Percentiles rank a stretch among this genome's conserved stretches.
These are phyloP conservation scores for Papilio glaucus DNA, from an alignment of 1,140 invertebrate species.

Conservation along the genomic window DNA sequence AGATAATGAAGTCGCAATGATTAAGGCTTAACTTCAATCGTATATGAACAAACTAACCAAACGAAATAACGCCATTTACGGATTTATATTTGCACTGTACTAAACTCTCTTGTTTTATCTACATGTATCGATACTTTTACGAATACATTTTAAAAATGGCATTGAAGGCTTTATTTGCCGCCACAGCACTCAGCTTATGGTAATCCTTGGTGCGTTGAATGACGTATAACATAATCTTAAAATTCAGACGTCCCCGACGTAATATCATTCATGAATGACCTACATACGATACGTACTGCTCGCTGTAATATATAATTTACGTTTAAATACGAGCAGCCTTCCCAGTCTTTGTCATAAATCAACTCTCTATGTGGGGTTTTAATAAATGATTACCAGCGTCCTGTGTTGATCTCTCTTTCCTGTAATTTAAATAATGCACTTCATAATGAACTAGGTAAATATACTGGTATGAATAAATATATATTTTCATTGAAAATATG, in stretches of 20 bases:
- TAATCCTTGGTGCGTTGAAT: too few species aligned
- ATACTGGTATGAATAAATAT: neutral
- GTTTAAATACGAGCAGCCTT: conserved; percentile 18
- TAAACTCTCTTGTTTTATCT: neutral
- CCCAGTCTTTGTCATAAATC: conserved; percentile 20
- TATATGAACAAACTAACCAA: neutral
- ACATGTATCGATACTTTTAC: too few species aligned
- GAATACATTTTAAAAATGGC: too few species aligned
- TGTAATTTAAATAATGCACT: conserved; percentile 2
- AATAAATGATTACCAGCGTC: conserved; percentile 9
- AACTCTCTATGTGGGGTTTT: conserved; percentile 9
- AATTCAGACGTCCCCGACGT: neutral
- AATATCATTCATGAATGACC: conserved; percentile 1
- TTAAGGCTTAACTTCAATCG: neutral
- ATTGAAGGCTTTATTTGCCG: too few species aligned
- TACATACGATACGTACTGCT: conserved; percentile 11
- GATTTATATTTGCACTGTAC: neutral
- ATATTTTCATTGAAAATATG: conserved; percentile 1
- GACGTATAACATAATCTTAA: neutral
- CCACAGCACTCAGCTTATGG: neutral
- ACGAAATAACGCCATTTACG: neutral
- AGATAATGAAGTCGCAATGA: neutral
- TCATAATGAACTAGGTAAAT: conserved; percentile 10
- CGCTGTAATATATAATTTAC: conserved; percentile 9
- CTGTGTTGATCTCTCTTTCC: conserved; percentile 14